Conservation (phyloP, 2,797 vertebrate genomes). For the Channallabes apus region DNA sequence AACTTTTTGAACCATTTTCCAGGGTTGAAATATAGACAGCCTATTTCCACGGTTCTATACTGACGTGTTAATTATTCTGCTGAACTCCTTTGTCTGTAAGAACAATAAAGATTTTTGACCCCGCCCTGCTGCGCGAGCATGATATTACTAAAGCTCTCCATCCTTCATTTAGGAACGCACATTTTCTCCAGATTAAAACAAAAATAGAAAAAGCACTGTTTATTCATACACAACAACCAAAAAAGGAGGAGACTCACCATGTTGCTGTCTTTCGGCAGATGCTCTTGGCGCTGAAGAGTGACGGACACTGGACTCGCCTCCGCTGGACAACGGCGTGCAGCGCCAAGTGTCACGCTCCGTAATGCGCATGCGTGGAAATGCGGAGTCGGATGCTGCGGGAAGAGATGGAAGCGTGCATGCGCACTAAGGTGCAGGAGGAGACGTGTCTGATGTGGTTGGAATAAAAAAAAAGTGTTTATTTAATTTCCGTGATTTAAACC, state of each 20-base stretch:
- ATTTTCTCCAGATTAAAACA: neutral
- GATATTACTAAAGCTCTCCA: neutral
- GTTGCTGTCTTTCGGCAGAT: conserved; percentile 39
- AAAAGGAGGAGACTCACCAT: conserved; percentile 43
- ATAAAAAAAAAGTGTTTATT: neutral
- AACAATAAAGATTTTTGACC: conserved; percentile 22
- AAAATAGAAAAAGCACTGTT: neutral
- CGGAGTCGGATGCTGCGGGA: neutral
- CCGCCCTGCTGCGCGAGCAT: conserved; percentile 13
- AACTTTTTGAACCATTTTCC: neutral
- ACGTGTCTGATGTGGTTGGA: neutral
- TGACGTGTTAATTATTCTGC: neutral
- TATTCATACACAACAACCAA: neutral
- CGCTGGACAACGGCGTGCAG: conserved; percentile 17
- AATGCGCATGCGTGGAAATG: conserved; percentile 16
- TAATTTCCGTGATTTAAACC: neutral
- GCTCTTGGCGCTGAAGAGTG: conserved; percentile 24
- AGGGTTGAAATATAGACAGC: neutral
- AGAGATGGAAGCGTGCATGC: conserved; percentile 10
- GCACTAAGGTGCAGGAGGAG: neutral
- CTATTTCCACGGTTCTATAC: too few species aligned
- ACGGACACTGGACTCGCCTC: conserved; percentile 27
- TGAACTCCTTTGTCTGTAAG: conserved; percentile 6
- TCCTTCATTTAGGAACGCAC: neutral
- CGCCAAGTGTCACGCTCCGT: neutral